Conservation (phyloP, 2,888 invertebrate genomes). For the Candidula unifasciata region DNA sequence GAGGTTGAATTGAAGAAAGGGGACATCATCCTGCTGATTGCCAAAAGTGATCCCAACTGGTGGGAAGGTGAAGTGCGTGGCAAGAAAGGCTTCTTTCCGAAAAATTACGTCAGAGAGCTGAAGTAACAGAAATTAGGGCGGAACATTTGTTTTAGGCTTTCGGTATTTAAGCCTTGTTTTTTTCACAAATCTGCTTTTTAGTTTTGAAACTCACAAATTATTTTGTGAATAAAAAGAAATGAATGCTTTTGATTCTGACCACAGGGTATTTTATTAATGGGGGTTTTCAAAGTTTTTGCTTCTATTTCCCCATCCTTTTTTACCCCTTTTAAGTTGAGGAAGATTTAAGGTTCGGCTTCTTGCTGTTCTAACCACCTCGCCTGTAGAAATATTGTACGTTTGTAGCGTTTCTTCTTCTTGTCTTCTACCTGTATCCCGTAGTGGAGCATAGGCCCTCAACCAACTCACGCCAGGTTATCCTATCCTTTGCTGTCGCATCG, state of each 20-base stretch:
- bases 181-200: not conserved
- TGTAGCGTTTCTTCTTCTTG: too few species aligned
- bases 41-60: constrained; percentile 89
- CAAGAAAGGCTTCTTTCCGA: constrained; percentile 52
- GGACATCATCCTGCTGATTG: constrained; percentile 97
- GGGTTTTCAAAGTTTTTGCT: too few species aligned
- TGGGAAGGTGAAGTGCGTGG: constrained; percentile 88
- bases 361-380: too few species aligned
- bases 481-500: too few species aligned
- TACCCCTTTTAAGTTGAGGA: too few species aligned
- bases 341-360: too few species aligned
- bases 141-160: not conserved
- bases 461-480: too few species aligned
- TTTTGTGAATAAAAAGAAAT: too few species aligned
- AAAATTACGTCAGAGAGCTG: constrained; percentile 40
- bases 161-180: not conserved
- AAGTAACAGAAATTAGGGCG: not conserved
- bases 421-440: too few species aligned
- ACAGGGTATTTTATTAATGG: not conserved
- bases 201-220: not conserved
- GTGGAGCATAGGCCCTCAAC: too few species aligned
- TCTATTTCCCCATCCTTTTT: too few species aligned
- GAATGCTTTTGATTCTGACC: not conserved
- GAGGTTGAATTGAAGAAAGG: constrained; percentile 98
- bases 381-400: too few species aligned